A percentile compares a stretch with the other conserved stretches of the same genome.
Evolutionary conservation across 2,113 vertebrate species (phyloP).

Genomic region (Engystomops pustulosus): DNA sequence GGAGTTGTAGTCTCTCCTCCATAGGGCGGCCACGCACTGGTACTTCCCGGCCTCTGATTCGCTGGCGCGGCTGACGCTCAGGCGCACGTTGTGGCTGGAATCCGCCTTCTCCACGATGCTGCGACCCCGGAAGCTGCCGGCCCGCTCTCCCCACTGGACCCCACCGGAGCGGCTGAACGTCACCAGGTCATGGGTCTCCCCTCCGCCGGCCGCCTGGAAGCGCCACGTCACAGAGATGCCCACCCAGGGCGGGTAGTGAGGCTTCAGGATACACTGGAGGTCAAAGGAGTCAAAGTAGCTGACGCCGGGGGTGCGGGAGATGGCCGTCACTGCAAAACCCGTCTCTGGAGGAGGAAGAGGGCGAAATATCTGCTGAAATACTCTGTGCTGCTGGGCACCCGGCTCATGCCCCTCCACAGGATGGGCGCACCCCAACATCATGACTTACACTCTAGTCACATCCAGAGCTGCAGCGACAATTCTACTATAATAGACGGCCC

Average conservation of each 20-base stretch:
- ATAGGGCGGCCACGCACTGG: slow-evolving; percentile 90
- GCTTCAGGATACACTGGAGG: slow-evolving; percentile 94
- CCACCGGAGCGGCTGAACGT: slow-evolving; percentile 91
- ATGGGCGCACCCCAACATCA: background rate
- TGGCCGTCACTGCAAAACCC: slow-evolving; percentile 91
- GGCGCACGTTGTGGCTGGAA: slow-evolving; percentile 90
- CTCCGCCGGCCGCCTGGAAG: slow-evolving; percentile 82
- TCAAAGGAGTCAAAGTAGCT: slow-evolving; percentile 92
- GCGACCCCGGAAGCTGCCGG: slow-evolving; percentile 82
- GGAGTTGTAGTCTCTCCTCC: slow-evolving; percentile 88
- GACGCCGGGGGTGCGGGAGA: slow-evolving; percentile 90
- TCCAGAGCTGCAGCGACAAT: background rate
- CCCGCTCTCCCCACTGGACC: slow-evolving; percentile 90
- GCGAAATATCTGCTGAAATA: background rate
- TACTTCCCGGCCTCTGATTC: slow-evolving; percentile 92
- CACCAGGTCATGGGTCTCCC: slow-evolving; percentile 87
- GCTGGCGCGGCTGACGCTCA: slow-evolving; percentile 90
- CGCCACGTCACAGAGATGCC: slow-evolving; percentile 92
- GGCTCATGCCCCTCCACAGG: background rate
- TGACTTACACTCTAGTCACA: background rate
- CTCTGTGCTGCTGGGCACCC: background rate
- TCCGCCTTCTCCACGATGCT: slow-evolving; percentile 89
- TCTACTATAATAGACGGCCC: too few relatives aligned
- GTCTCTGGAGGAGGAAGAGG: slow-evolving; percentile 76
- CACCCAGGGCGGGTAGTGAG: slow-evolving; percentile 86